These are phyloP conservation scores for Marcusenius ussheri DNA, from an alignment of 2,113 vertebrate species.

Conservation along the genomic window DNA sequence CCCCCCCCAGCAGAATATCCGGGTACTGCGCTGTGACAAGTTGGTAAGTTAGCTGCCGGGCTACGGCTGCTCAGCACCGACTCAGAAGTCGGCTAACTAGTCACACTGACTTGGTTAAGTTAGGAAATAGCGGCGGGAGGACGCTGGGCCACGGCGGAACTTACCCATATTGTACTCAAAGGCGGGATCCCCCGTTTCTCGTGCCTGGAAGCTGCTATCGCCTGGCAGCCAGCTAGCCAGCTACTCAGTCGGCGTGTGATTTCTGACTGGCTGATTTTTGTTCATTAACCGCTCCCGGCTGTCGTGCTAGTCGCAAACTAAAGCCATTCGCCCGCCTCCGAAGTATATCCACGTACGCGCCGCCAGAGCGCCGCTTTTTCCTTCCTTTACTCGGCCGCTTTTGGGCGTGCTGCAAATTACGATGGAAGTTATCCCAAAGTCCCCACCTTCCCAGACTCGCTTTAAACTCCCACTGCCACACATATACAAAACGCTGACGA, in stretches of 20 bases:
- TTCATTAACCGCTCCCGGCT: conserved; percentile 9
- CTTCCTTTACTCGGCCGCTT: neutral
- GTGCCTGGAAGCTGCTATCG: conserved; percentile 42
- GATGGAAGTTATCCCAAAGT: conserved; percentile 62
- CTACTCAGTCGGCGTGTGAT: conserved; percentile 27
- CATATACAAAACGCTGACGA: conserved; percentile 30
- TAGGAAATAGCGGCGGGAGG: neutral
- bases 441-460: conserved; percentile 66
- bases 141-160: conserved; percentile 50
- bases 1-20: neutral
- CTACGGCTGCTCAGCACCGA: neutral
- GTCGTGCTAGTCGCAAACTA: conserved; percentile 10
- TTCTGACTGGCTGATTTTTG: conserved; percentile 13
- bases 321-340: conserved; percentile 48
- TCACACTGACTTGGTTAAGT: neutral
- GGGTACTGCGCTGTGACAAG: neutral
- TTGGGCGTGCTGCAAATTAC: conserved; percentile 30
- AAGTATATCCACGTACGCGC: conserved; percentile 10
- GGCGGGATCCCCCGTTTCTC: conserved; percentile 34
- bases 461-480: conserved; percentile 42
- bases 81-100: neutral
- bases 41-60: neutral
- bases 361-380: conserved; percentile 14
- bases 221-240: conserved; percentile 36
- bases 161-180: conserved; percentile 61